These are phyloP conservation scores for Chiridota heheva DNA, from an alignment of 35 echinoderm and acorn worm species.

Conservation along the genomic window DNA sequence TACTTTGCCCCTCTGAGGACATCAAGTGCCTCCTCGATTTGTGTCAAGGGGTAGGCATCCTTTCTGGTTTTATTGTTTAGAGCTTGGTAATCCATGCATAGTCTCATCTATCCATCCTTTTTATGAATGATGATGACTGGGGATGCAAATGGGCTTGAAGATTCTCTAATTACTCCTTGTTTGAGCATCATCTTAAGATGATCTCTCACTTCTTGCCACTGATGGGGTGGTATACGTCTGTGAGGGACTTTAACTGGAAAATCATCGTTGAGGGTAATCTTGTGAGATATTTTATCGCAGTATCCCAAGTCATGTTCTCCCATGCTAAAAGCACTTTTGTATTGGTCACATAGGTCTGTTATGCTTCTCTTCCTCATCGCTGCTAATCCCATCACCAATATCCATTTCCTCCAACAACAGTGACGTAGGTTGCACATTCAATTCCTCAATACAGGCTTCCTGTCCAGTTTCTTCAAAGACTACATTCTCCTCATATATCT, in stretches of 20 bases:
- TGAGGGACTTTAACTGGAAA: constrained; percentile 33
- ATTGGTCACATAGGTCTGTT: background rate
- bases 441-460: background rate
- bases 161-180: constrained; percentile 34
- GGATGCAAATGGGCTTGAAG: constrained; percentile 47
- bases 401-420: background rate
- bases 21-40: constrained; percentile 61
- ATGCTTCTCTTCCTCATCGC: background rate
- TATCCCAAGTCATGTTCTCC: constrained; percentile 24
- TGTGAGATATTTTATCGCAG: constrained; percentile 5
- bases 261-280: constrained; percentile 17
- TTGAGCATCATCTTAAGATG: constrained; percentile 52
- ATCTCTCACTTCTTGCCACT: constrained; percentile 45
- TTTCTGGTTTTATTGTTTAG: constrained; percentile 45
- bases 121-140: constrained; percentile 55
- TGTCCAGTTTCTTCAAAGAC: too few relatives aligned
- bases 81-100: constrained; percentile 49
- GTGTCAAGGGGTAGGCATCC: constrained; percentile 52
- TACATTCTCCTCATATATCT: too few relatives aligned
- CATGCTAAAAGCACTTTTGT: constrained; percentile 15
- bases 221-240: constrained; percentile 43
- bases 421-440: background rate
- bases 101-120: constrained; percentile 28
- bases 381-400: background rate
- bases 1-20: constrained; percentile 16